Evolutionary conservation across 2,888 invertebrate genomes (phyloP).

Genomic region (Stratiomys singularior): DNA sequence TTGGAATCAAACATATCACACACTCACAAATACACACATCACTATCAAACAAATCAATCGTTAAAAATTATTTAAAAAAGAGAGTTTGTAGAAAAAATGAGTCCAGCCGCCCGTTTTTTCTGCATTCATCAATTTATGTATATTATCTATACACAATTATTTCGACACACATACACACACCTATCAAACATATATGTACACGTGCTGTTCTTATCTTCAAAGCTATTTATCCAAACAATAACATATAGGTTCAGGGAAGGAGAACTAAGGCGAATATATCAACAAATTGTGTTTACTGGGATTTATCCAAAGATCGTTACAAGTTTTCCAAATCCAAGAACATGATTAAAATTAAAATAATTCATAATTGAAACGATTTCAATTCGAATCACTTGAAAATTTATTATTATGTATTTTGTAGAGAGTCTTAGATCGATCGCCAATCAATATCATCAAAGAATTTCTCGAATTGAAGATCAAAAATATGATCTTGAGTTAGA

Average conservation of each 20-base stretch:
- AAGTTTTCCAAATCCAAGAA: not conserved
- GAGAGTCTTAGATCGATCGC: constrained; percentile 79
- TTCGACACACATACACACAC: too few species aligned
- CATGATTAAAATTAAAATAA: not conserved
- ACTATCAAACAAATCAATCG: not conserved
- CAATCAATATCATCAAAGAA: constrained; percentile 89
- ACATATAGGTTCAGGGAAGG: too few species aligned
- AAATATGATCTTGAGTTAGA: constrained; percentile 99
- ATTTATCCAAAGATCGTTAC: too few species aligned
- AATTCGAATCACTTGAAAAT: not conserved
- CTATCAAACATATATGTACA: too few species aligned
- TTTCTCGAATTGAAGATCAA: constrained; percentile 87
- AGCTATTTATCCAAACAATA: too few species aligned
- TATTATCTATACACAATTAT: too few species aligned
- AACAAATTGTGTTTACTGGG: too few species aligned
- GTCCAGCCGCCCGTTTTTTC: too few species aligned
- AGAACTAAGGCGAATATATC: too few species aligned
- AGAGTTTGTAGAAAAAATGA: not conserved
- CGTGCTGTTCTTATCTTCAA: too few species aligned
- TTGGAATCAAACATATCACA: not conserved
- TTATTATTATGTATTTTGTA: constrained; percentile 66
- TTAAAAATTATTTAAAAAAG: too few species aligned
- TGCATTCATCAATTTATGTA: too few species aligned
- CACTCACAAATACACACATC: constrained; percentile 13
- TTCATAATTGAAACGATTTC: not conserved